Base-by-base conservation (phyloP, 1,140 invertebrate species). In the Chlorops oryzae region DNA sequence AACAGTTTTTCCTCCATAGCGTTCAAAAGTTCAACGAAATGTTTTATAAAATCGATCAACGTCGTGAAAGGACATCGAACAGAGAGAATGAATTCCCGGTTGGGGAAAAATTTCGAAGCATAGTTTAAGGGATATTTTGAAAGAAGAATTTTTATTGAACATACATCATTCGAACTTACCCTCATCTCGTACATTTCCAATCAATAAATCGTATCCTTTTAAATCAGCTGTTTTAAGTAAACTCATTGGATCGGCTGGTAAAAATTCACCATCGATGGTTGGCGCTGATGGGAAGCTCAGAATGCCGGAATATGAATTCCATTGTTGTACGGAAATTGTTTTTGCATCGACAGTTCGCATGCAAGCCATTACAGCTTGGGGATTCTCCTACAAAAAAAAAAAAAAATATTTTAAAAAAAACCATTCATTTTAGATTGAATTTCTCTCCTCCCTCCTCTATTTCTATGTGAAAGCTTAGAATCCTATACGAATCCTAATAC, bases 181-280 rank as follows among this genome's bases (percentile, higher is more conserved):
- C 82, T 92, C 90, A 72, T 93, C 88, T 65, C 86, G 79, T 68
- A 92, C 92, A 73, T 88, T 91, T 46, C 90, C 90, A 54, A 93
- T 83, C 7, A 93, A 73, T 38, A 93, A 86, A 63, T 92, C 88
- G 38, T 85, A 88, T 55, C 89, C 85, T 59, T 86, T 81, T 57
- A 90, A 88, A 64, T 88, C 83, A 0, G 84, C 85, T 53, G 88
- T 86, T 49, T 81, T 80, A 54, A 92, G 75, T 73, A 92, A 77
- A 35, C 88, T 87, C 58, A 90, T 78, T 0, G 90, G 89, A 74
- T 91, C 84, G 60, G 87, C 86, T 0, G 89, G 85, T 37, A 92
- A 73, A 70, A 92, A 90, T 34, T 83, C 78, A 0, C 89, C 89
- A 61, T 93, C 90, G 17, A 93, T 87, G 10, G 89, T 92, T 0